Base-by-base conservation (phyloP, 2,113 vertebrate genomes). In the Anarhynchus alexandrinus region DNA sequence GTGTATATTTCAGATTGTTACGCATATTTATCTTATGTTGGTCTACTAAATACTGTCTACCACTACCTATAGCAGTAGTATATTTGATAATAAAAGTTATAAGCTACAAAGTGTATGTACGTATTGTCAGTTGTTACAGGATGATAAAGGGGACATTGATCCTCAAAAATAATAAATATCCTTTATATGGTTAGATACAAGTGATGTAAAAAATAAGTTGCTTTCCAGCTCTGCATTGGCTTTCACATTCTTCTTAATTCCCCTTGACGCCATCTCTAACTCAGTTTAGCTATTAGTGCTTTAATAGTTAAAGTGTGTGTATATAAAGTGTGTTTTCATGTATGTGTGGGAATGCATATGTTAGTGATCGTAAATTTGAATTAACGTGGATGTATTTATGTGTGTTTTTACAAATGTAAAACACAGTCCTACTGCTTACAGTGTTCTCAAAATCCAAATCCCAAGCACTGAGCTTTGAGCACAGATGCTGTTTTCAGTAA, bases 401-500 rank as follows among this genome's bases (percentile, higher is more conserved):
- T 88, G 66, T 82, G 30, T 9, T 52, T 95, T 94, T 85, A 70
- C 70, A 88, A 54, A 34, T 36, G 47, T 61, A 30, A 90, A 95
- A 96, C 32, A 49, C 42, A 80, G 52, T 58, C 27, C 32, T 92
- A 15, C 43, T 82, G 70, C 67, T 86, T 77, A 17, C 55, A 82
- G 92, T 88, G 43, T 88, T 85, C 61, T 90, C 86, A 82, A 71
- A 38, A 91, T 91, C 52, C 74, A 84, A 74, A 90, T 97, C 86
- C 82, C 91, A 95, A 54, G 85, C 79, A 32, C 61, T 96, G 51
- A 92, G 87, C 91, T 97, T 91, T 90, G 86, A 97, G 80, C 82
- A 95, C 95, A 96, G 93, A 97, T 96, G 88, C 70, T 86, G 86
- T 97, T 97, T 97, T 94, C 88, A 88, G 80, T 83, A 72, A 93